Base-by-base conservation (phyloP, 2,113 vertebrate species). In the Chlorocebus sabaeus region DNA sequence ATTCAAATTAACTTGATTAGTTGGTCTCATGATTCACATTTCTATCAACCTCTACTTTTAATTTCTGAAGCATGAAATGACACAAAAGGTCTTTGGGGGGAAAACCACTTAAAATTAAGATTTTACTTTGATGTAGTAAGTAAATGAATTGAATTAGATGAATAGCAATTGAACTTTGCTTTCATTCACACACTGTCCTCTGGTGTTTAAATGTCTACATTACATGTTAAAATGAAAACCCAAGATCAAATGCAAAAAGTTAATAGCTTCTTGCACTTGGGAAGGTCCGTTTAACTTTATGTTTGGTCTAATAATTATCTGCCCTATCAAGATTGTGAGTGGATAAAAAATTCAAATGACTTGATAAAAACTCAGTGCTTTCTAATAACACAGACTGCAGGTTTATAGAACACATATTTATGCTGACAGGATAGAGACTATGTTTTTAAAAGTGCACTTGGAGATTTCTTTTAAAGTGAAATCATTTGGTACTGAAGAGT, bases 1-100 rank as follows among this genome's bases (percentile, higher is more conserved):
- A 97, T 97, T 97, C 94, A 97, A 91, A 96, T 97, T 95, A 97
- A 96, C 90, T 96, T 97, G 97, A 97, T 98, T 96, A 95, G 93
- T 96, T 97, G 78, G 92, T 82, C 90, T 96, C 95, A 96, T 93
- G 93, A 97, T 95, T 98, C 97, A 73, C 75, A 93, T 84, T 97
- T 87, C 95, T 96, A 89, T 93, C 73, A 91, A 94, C 67, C 32
- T 96, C 89, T 95, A 84, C 93, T 97, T 97, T 98, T 96, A 95
- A 96, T 94, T 96, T 95, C 81, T 94, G 68, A 86, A 92, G 96
- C 94, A 83, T 93, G 75, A 96, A 97, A 97, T 94, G 95, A 95
- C 70, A 94, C 96, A 87, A 97, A 96, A 94, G 89, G 87, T 97
- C 97, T 96, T 98, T 95, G 59, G 68, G 87, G 96, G 88, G 38